phyloP scores from a whole-genome alignment of 2,113 vertebrate species.

The Collichthys lucidus region DNA sequence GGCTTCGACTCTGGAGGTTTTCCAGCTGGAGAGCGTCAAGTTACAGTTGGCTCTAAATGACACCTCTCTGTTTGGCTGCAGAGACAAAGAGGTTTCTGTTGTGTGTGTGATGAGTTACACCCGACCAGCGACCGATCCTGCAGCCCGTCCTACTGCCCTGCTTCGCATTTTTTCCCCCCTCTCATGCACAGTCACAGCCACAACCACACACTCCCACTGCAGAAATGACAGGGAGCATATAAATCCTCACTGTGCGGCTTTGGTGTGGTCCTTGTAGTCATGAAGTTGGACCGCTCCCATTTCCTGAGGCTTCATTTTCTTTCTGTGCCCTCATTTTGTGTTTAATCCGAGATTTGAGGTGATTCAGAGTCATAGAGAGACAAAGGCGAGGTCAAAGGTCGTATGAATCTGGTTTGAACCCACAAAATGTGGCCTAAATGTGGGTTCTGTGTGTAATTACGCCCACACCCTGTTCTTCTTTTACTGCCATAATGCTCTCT shows the following conservation, averaged over 20 bases:
- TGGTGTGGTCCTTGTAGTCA: slow-evolving; percentile 43
- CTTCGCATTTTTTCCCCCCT: slow-evolving; percentile 10
- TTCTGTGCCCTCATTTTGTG: background rate
- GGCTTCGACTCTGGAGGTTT: slow-evolving; percentile 4
- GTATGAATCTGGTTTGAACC: background rate
- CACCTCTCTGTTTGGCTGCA: slow-evolving; percentile 56
- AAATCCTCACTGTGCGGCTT: slow-evolving; percentile 22
- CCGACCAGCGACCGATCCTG: slow-evolving; percentile 35
- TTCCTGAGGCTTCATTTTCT: slow-evolving; percentile 20
- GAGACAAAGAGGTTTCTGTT: slow-evolving; percentile 74
- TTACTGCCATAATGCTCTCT: background rate
- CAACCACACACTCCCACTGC: slow-evolving; percentile 20
- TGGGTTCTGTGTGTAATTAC: slow-evolving; percentile 42
- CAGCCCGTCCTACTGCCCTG: slow-evolving; percentile 12
- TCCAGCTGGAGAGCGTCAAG: slow-evolving; percentile 59
- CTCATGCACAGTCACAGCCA: background rate
- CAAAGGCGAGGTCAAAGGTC: slow-evolving; percentile 17
- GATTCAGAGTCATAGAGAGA: background rate
- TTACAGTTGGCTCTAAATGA: slow-evolving; percentile 62
- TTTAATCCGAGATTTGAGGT: background rate
- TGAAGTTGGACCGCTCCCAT: slow-evolving; percentile 36
- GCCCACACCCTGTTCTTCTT: slow-evolving; percentile 17
- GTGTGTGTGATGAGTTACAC: slow-evolving; percentile 58
- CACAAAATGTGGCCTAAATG: slow-evolving; percentile 11
- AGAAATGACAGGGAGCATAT: slow-evolving; percentile 55